Conservation (phyloP, 2,888 invertebrate genomes). For the Scaptomyza polygonia region DNA sequence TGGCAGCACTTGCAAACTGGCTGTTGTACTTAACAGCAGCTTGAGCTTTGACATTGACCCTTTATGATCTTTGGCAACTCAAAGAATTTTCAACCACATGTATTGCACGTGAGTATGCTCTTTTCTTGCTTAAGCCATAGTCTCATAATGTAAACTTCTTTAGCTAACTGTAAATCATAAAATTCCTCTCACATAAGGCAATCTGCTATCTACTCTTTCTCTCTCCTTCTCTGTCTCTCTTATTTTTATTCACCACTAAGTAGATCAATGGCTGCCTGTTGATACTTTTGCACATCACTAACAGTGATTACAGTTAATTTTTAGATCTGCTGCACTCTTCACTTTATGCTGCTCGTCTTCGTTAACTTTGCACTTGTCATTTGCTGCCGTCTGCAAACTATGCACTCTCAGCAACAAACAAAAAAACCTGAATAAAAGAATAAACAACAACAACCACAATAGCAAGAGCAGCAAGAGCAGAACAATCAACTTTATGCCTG, state of each 20-base stretch:
- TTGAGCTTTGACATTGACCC: neutral
- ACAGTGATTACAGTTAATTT: conserved; percentile 6
- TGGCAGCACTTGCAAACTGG: conserved; percentile 21
- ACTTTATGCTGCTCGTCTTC: conserved; percentile 17
- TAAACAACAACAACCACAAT: conserved; percentile 24
- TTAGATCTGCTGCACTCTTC: neutral
- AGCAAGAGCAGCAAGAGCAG: conserved; percentile 25
- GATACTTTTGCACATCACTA: conserved; percentile 2
- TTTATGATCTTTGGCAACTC: neutral
- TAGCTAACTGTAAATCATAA: neutral
- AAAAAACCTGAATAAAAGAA: neutral
- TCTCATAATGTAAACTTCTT: too few relatives aligned
- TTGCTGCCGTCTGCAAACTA: conserved; percentile 34
- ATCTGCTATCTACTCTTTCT: neutral
- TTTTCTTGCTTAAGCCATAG: neutral
- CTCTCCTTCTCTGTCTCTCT: neutral
- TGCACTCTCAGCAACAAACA: conserved; percentile 14
- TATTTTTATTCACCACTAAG: neutral
- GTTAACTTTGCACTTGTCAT: conserved; percentile 51
- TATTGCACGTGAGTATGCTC: too few relatives aligned
- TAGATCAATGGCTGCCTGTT: conserved; percentile 1
- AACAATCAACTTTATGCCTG: conserved; percentile 71
- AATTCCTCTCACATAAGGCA: neutral
- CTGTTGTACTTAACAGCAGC: neutral
- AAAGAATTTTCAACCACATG: too few relatives aligned